phyloP scores from a whole-genome alignment of 37 sponge, comb jelly and placozoan species.

The Lycopodina hypogea region DNA sequence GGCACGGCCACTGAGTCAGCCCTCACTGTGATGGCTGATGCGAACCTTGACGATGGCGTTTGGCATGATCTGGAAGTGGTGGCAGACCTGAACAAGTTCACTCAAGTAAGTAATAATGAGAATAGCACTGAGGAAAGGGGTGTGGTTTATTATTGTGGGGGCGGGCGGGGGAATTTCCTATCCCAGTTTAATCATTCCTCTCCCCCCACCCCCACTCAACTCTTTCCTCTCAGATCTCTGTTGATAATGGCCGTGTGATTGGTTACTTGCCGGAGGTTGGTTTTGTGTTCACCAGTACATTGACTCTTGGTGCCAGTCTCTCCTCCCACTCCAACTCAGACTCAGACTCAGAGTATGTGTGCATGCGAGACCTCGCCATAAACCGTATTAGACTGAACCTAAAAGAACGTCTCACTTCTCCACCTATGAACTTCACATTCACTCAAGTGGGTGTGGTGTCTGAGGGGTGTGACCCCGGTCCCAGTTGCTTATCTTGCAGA shows the following conservation, averaged over 20 bases:
- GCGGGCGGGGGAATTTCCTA: too few relatives aligned
- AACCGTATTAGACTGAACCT: neutral
- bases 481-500: neutral
- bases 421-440: neutral
- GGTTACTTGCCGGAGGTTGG: neutral
- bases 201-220: neutral
- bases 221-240: constrained; percentile 19
- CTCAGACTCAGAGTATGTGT: neutral
- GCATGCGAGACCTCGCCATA: constrained; percentile 4
- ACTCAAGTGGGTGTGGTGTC: neutral
- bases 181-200: too few relatives aligned
- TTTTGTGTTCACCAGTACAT: neutral
- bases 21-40: constrained; percentile 23
- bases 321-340: neutral
- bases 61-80: constrained; percentile 34
- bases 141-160: neutral
- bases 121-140: neutral
- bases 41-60: constrained; percentile 28
- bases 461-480: constrained; percentile 13
- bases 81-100: neutral
- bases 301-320: constrained; percentile 10
- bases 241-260: constrained; percentile 23
- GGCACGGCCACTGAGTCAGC: neutral
- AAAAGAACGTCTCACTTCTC: neutral
- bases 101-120: neutral